Conservation (phyloP, 1,140 invertebrate species). For the Aphelenchoides besseyi region DNA sequence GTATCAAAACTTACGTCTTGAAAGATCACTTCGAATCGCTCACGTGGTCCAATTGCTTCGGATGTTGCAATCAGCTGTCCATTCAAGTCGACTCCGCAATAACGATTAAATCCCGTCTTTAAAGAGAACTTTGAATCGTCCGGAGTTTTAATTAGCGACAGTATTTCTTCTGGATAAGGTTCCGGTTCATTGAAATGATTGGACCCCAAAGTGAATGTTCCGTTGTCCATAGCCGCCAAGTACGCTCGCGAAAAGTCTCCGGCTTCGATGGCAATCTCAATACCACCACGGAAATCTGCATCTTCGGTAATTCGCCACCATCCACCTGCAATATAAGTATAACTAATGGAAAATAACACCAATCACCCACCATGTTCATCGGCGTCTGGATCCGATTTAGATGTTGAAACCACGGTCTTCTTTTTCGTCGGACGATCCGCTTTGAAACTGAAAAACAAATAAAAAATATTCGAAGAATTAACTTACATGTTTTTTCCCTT, state of each 20-base stretch:
- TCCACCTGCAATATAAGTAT: conserved; percentile 25
- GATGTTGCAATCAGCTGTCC: conserved; percentile 42
- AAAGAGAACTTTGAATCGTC: conserved; percentile 34
- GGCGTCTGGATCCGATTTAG: conserved; percentile 36
- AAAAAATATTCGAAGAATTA: conserved; percentile 2
- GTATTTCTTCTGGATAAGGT: conserved; percentile 44
- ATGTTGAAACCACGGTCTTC: conserved; percentile 21
- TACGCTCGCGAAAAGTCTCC: conserved; percentile 44
- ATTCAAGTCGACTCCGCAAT: conserved; percentile 44
- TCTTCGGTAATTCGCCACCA: conserved; percentile 45
- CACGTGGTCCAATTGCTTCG: background rate
- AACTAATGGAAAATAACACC: background rate
- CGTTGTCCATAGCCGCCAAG: conserved; percentile 43
- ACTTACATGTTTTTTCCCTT: conserved; percentile 50
- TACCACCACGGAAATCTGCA: conserved; percentile 40
- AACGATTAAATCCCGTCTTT: conserved; percentile 35
- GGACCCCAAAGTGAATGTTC: conserved; percentile 45
- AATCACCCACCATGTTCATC: conserved; percentile 41
- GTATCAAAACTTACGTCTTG: background rate
- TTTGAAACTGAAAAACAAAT: conserved; percentile 46
- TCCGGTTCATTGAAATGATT: conserved; percentile 42
- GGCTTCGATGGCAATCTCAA: conserved; percentile 39
- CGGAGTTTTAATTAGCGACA: conserved; percentile 16
- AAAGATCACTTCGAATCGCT: background rate
- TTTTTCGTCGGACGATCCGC: conserved; percentile 32